Conservation (phyloP, 2,888 invertebrate genomes). For the Leptopilina myrica region DNA sequence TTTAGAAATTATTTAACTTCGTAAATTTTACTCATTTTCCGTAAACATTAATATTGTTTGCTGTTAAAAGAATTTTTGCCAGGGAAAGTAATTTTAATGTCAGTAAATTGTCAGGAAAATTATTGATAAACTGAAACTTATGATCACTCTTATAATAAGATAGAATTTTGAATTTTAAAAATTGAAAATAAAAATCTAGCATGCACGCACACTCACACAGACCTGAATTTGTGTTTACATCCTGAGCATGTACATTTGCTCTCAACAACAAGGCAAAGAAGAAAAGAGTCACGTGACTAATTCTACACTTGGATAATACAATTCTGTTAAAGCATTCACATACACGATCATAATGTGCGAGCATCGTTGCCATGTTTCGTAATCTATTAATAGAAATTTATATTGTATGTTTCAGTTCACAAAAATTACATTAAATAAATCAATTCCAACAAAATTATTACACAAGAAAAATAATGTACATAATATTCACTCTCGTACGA, state of each 20-base stretch:
- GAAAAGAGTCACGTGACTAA: constrained; percentile 28
- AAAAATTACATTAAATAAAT: background rate
- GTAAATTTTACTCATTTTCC: too few species aligned
- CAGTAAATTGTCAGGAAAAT: too few species aligned
- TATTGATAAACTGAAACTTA: too few species aligned
- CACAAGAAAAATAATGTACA: too few species aligned
- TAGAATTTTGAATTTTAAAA: background rate
- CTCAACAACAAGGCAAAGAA: constrained; percentile 10
- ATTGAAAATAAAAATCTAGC: background rate
- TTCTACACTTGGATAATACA: constrained; percentile 8
- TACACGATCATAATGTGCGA: background rate
- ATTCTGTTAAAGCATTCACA: background rate
- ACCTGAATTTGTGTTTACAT: constrained; percentile 34
- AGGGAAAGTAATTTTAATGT: too few species aligned
- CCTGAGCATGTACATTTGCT: constrained; percentile 21
- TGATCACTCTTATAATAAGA: too few species aligned
- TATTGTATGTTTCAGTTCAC: background rate
- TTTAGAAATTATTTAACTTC: too few species aligned
- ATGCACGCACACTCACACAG: background rate
- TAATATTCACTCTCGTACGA: too few species aligned
- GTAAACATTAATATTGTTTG: too few species aligned
- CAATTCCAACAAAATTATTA: too few species aligned
- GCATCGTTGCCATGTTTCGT: constrained; percentile 16
- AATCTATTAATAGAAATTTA: background rate
- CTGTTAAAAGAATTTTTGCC: too few species aligned